These are phyloP conservation scores for Meriones psammophilus DNA, from an alignment of 2,797 vertebrate species.

Conservation along the genomic window DNA sequence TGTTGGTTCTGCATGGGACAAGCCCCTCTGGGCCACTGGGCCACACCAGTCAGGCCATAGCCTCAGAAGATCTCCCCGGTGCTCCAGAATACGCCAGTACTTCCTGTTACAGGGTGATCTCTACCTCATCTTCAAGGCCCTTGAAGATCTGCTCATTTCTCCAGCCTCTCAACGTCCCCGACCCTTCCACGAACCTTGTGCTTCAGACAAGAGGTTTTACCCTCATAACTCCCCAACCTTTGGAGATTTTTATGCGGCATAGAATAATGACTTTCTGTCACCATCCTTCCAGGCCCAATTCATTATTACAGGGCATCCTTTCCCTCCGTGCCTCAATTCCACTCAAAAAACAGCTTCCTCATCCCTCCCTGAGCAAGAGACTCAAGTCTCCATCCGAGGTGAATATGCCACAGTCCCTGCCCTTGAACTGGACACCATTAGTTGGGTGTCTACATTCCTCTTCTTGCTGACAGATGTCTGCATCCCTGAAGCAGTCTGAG, in stretches of 20 bases:
- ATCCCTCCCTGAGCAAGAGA: background rate
- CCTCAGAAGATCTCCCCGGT: background rate
- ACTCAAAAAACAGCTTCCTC: background rate
- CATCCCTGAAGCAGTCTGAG: background rate
- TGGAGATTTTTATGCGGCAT: no score
- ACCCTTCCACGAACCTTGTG: background rate
- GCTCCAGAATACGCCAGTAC: background rate
- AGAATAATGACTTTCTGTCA: no score
- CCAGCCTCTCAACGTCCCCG: background rate
- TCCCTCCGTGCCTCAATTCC: no score
- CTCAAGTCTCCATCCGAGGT: background rate
- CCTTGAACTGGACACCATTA: background rate
- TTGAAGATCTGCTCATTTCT: background rate
- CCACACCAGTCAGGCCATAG: background rate
- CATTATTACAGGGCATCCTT: rapidly evolving
- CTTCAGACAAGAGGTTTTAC: rapidly evolving
- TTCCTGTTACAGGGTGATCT: background rate
- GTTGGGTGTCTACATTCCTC: background rate
- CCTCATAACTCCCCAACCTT: background rate
- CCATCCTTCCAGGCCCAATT: background rate
- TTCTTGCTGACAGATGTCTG: background rate
- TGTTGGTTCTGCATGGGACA: background rate
- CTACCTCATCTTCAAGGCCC: background rate
- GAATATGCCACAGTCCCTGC: background rate
- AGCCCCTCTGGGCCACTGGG: background rate